A percentile compares a stretch with the other conserved stretches of the same genome.
Evolutionary conservation across 2,888 invertebrate species (phyloP).

Genomic region (Apotomis turbidana): DNA sequence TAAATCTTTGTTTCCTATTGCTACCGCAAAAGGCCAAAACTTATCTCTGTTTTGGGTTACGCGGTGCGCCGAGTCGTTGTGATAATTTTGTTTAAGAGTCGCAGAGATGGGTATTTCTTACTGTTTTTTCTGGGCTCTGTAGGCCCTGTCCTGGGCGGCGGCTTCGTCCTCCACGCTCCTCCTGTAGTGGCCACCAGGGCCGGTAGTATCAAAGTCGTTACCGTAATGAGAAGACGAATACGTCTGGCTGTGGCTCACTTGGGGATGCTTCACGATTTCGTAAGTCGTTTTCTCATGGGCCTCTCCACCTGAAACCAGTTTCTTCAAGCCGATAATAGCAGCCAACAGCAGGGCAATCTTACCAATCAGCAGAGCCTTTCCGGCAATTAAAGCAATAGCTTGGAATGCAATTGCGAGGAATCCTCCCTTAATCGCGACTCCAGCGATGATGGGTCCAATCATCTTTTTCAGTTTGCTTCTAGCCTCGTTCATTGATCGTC

Average conservation of each 20-base stretch:
- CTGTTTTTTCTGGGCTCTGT: conserved; percentile 81
- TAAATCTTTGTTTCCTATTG: conserved; percentile 55
- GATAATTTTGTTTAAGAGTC: conserved; percentile 70
- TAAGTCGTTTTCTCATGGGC: conserved; percentile 91
- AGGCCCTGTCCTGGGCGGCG: conserved; percentile 86
- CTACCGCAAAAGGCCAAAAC: conserved; percentile 57
- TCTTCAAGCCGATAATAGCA: conserved; percentile 91
- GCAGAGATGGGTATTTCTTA: conserved; percentile 57
- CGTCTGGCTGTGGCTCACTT: conserved; percentile 89
- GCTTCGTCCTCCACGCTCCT: conserved; percentile 84
- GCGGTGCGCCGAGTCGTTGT: conserved; percentile 61
- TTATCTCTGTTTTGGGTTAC: conserved; percentile 49
- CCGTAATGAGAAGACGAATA: conserved; percentile 89
- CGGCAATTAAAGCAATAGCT: conserved; percentile 89
- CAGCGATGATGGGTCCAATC: conserved; percentile 87
- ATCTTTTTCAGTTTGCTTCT: conserved; percentile 86
- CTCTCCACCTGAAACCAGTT: conserved; percentile 86
- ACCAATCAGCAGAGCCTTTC: conserved; percentile 91
- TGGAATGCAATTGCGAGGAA: conserved; percentile 90
- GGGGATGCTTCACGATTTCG: conserved; percentile 94
- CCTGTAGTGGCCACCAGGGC: conserved; percentile 85
- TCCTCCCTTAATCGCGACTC: conserved; percentile 88
- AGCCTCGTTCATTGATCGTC: conserved; percentile 80
- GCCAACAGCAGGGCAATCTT: conserved; percentile 92
- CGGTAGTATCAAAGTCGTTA: conserved; percentile 83